Conservation (phyloP, 2,113 vertebrate genomes). For the Pangasianodon hypophthalmus region DNA sequence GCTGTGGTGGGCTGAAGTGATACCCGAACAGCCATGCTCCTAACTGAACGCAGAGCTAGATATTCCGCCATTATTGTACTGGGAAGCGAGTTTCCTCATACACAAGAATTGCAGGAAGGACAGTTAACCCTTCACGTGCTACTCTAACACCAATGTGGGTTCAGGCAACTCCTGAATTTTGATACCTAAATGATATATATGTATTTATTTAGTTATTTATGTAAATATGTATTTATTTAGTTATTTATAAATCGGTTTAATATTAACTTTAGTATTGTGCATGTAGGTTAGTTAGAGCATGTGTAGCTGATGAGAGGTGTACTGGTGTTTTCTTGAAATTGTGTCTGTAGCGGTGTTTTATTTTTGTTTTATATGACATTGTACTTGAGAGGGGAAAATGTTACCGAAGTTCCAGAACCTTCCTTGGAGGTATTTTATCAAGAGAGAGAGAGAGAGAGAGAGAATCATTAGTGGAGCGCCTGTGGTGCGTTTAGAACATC, state of each 20-base stretch:
- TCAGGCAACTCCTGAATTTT: background rate
- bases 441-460: too few species aligned
- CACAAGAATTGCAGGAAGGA: background rate
- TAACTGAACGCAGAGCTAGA: slow-evolving; percentile 18
- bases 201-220: too few species aligned
- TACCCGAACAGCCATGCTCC: slow-evolving; percentile 24
- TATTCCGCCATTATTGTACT: slow-evolving; percentile 55
- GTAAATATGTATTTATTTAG: background rate
- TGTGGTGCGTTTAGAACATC: too few species aligned
- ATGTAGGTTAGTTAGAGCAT: background rate
- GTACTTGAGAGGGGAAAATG: too few species aligned
- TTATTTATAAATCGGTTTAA: background rate
- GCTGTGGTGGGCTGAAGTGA: background rate
- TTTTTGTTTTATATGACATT: too few species aligned
- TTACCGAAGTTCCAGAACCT: too few species aligned
- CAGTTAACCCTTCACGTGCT: background rate
- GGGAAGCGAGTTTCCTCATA: background rate
- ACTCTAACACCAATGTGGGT: background rate
- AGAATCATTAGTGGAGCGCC: too few species aligned
- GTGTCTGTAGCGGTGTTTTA: too few species aligned
- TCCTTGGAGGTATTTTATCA: too few species aligned
- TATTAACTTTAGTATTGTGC: background rate
- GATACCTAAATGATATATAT: background rate
- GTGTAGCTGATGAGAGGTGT: too few species aligned
- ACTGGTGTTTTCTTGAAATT: too few species aligned